Base-by-base conservation (phyloP, 2,888 invertebrate genomes). In the Ectropis crepuscularia region DNA sequence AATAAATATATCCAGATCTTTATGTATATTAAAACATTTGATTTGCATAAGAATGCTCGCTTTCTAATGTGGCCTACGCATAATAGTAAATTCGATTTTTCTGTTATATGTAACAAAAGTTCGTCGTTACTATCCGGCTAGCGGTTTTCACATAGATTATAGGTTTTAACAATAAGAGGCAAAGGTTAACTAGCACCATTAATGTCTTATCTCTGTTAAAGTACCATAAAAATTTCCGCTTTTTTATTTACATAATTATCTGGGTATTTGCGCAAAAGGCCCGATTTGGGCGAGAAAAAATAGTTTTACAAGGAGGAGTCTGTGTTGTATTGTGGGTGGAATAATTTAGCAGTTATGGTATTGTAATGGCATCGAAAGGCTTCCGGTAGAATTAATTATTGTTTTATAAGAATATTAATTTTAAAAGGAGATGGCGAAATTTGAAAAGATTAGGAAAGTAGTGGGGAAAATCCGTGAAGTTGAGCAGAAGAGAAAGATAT, bases 31-130 rank as follows among this genome's bases (percentile, higher is more conserved):
- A 47, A 53, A 55, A 58, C 53, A 50, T 53, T 54, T n/a, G 42
- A 71, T 72, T 72, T 58, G 60, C 71, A 73, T 73, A 69, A 68
- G 67, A 73, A 73, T 69, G 66, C 57, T 46, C 53, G 62, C 71
- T 73, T 73, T 73, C 71, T 68, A 73, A 71, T 65, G 46, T 63
- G 46, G 65, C 66, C 65, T 67, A 70, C 67, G 65, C 71, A 59
- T 61, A 48, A 64, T 53, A 37, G 41, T 71, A 43, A 57, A 65
- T 65, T 63, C 64, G 66, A 53, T 67, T 65, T 65, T 67, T 53
- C 43, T 42, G 41, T 38, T 57, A 63, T 70, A 43, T 63, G 43
- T 57, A 65, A 67, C 46, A 53, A 41, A 37, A 63, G 57, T 63
- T 61, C 63, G 59, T 48, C 57, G 61, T 63, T 58, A 65, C 58